Evolutionary conservation across 2,113 vertebrate genomes (phyloP).

Genomic region (Ancistrus triradiatus): DNA sequence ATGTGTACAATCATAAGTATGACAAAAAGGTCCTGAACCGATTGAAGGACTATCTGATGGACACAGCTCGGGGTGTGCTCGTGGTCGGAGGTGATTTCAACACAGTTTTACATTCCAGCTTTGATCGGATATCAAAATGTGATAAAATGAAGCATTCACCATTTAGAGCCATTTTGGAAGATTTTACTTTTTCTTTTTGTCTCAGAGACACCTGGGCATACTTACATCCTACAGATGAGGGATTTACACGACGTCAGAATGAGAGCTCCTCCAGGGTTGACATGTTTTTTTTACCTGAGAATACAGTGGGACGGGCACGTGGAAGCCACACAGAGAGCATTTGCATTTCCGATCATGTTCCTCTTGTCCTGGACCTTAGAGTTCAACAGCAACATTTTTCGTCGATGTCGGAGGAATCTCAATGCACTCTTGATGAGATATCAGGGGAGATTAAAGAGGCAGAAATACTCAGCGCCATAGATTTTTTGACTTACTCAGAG

Average conservation of each 20-base stretch:
- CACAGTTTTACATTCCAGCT: conserved; percentile 24
- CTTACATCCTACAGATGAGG: background rate
- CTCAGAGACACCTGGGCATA: conserved; percentile 20
- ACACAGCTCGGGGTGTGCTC: conserved; percentile 38
- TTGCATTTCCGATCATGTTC: conserved; percentile 28
- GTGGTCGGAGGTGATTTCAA: conserved; percentile 39
- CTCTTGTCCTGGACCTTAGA: background rate
- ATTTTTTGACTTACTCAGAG: conserved; percentile 3
- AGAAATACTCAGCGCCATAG: conserved; percentile 31
- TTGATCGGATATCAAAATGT: conserved; percentile 7
- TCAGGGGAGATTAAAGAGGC: conserved; percentile 23
- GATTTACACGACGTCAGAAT: conserved; percentile 1
- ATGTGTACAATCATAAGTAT: conserved; percentile 45
- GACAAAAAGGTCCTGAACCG: conserved; percentile 29
- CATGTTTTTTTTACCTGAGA: conserved; percentile 26
- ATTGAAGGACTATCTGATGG: conserved; percentile 49
- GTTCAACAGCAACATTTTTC: background rate
- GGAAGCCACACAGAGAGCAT: background rate
- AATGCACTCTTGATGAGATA: background rate
- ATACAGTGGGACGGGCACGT: conserved; percentile 42
- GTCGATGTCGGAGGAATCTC: background rate
- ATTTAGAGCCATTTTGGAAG: conserved; percentile 20
- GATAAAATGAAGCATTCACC: background rate
- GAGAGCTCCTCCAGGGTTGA: conserved; percentile 24
- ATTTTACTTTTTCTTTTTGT: conserved; percentile 20